These are phyloP conservation scores for Callionymus lyra DNA, from an alignment of 2,113 vertebrate genomes.

Conservation along the genomic window DNA sequence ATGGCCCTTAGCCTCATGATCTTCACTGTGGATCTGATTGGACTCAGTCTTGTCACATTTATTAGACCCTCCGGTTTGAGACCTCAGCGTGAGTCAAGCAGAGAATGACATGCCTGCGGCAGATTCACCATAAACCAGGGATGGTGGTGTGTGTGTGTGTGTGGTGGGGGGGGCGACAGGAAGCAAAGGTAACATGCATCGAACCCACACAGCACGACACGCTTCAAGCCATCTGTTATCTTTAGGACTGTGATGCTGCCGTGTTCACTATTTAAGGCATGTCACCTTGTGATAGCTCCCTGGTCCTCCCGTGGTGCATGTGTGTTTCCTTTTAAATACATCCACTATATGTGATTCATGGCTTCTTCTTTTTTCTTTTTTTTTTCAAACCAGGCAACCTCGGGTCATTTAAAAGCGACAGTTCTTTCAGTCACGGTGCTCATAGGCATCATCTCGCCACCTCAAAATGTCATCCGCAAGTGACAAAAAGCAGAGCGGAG, in stretches of 20 bases:
- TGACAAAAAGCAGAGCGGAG: no score
- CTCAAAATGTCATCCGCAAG: slow-evolving; percentile 10
- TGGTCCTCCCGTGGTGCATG: not conserved
- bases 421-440: slow-evolving; percentile 19
- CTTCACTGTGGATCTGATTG: slow-evolving; percentile 13
- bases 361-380: no score
- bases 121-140: slow-evolving; percentile 14
- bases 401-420: slow-evolving; percentile 18
- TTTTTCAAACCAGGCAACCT: slow-evolving; percentile 23
- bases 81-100: slow-evolving; percentile 26
- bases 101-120: slow-evolving; percentile 24
- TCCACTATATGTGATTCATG: no score
- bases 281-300: no score
- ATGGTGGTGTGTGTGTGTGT: no score
- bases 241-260: slow-evolving; percentile 15
- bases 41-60: slow-evolving; percentile 12
- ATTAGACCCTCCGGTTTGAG: slow-evolving; percentile 7
- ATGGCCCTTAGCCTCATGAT: slow-evolving; percentile 25
- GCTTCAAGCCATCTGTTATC: slow-evolving; percentile 37
- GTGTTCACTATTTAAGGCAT: no score
- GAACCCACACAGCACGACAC: slow-evolving; percentile 20
- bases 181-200: slow-evolving; percentile 18
- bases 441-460: slow-evolving; percentile 15
- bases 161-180: slow-evolving; percentile 9
- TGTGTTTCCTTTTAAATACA: not conserved